Evolutionary conservation across 2,888 invertebrate genomes (phyloP), one percentile per base, ranked within the genome.

Genomic region (Lochmaea crataegi): DNA sequence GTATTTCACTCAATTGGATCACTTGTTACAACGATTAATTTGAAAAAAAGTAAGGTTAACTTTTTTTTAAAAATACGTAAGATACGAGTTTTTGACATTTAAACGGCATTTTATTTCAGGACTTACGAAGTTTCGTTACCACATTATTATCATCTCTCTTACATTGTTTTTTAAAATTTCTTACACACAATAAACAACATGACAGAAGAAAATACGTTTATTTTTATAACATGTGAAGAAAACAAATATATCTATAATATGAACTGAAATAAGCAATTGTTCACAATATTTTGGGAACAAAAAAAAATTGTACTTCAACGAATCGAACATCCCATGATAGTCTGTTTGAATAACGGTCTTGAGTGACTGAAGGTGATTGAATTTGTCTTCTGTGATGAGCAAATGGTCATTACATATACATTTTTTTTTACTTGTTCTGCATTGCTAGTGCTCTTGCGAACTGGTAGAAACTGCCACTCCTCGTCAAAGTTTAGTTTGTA

Each of bases 131-230:
- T 65, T 65, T 65, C 45, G 65, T 7, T 65, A 65, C 38, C 65
- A 45, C 45, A 45, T 45, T 45, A 45, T 45, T 45, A 65, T 65
- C n/a, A 65, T 45, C 65, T 65, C 45, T 65, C 42, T 61, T 65
- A 45, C 65, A 41, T 61, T 61, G 22, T 65, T 65, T 45, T 65
- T 26, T n/a, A 16, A 65, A 26, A 45, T 65, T 65, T 65, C 45
- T 65, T 14, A 22, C 48, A n/a, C n/a, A 45, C 65, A 65, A 61
- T 41, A 65, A 65, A 65, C 65, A 65, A 65, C 65, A 65, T 65
- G 65, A 65, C 65, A 14, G 48, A 7, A 65, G 65, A 65, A 45
- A 65, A 65, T 12, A 65, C 65, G 65, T 65, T 45, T 65, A 65
- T 41, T 65, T 22, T 65, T 65, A 65, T 45, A 65, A 65, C 45